Evolutionary conservation across 2,797 vertebrate species (phyloP).

Genomic region (Geotrypetes seraphini): DNA sequence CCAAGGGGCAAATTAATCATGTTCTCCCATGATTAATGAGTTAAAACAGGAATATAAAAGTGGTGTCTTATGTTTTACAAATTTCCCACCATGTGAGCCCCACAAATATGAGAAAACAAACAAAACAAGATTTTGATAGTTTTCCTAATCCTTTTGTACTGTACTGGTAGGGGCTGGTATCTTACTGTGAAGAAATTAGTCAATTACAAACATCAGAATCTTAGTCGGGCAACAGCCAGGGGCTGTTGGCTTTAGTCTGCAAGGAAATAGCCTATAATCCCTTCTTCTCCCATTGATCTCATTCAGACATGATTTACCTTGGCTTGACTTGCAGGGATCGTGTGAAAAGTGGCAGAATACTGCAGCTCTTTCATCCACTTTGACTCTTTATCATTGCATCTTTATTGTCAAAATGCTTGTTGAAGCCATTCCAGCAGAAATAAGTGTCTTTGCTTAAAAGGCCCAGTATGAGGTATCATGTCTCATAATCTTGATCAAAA

Average conservation of each 20-base stretch:
- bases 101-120: too few species aligned
- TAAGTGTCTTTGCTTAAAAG: conserved; percentile 6
- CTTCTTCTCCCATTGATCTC: neutral
- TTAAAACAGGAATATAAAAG: too few species aligned
- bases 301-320: neutral
- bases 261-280: conserved; percentile 13
- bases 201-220: conserved; percentile 9
- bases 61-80: too few species aligned
- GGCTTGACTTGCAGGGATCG: neutral
- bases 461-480: neutral
- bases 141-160: conserved; percentile 1
- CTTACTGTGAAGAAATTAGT: conserved; percentile 20
- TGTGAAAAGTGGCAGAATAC: conserved; percentile 1
- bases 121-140: conserved; percentile 9
- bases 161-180: conserved; percentile 1
- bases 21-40: too few species aligned
- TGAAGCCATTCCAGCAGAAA: neutral
- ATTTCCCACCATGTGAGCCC: too few species aligned
- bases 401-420: neutral
- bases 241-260: neutral
- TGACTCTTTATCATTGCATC: neutral
- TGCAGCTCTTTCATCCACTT: conserved; percentile 5
- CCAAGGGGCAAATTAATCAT: too few species aligned
- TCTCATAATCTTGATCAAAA: neutral
- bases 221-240: neutral